phyloP scores from a whole-genome alignment of 2,888 invertebrate genomes.

The Conus canariensis region DNA sequence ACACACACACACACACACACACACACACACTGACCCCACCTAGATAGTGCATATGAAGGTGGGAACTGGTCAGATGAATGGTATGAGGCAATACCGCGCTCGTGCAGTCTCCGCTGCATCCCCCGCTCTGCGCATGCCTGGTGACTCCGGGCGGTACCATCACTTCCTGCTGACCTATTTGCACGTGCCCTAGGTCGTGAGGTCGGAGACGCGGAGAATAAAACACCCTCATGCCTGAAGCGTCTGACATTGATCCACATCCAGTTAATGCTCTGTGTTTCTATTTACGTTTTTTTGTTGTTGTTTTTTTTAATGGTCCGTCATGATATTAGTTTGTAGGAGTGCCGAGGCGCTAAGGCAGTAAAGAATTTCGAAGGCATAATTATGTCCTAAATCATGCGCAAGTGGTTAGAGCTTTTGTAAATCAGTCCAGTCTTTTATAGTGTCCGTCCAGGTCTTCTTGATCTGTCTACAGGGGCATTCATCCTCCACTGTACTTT shows the following conservation, averaged over 20 bases:
- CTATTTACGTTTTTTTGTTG: background rate
- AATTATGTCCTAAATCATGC: too few species aligned
- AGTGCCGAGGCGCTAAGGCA: too few species aligned
- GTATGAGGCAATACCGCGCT: conserved; percentile 57
- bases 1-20: background rate
- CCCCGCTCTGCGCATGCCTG: conserved; percentile 54
- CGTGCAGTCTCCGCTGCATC: conserved; percentile 65
- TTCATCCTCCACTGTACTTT: too few species aligned
- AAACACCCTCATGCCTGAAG: conserved; percentile 64
- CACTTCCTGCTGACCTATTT: conserved; percentile 69
- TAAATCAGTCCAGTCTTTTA: too few species aligned
- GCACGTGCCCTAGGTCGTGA: conserved; percentile 68
- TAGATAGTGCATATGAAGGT: conserved; percentile 67
- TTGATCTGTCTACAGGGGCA: too few species aligned
- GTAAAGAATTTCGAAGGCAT: too few species aligned
- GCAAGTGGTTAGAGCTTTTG: too few species aligned
- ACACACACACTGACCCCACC: background rate
- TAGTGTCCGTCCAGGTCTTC: too few species aligned
- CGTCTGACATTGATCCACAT: conserved; percentile 50
- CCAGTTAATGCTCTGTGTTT: too few species aligned
- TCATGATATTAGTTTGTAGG: background rate
- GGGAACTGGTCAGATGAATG: conserved; percentile 62
- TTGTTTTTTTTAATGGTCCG: background rate
- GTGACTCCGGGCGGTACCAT: conserved; percentile 58
- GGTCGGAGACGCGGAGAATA: conserved; percentile 60